Evolutionary conservation across 2,888 invertebrate species (phyloP), one percentile per base, ranked within the genome.

Genomic region (Stegophylla sp.): DNA sequence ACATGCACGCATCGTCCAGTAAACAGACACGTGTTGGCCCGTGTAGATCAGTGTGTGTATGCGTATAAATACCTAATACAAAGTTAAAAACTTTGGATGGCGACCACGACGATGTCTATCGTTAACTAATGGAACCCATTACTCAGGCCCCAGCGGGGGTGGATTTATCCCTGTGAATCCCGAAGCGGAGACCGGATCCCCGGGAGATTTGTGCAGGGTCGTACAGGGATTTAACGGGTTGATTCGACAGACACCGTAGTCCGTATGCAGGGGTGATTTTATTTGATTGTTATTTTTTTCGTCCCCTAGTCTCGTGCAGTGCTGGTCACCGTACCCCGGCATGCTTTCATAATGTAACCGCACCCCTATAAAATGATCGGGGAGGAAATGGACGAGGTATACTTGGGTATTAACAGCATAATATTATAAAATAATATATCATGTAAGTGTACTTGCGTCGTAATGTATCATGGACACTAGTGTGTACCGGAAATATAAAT

Each of bases 41-140:
- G 45, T 12, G 48, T 23, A 43, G 9, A 63, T 17, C 34, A 5
- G 34, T 34, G 34, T 34, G 34, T 34, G 34, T 7, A 7, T 34
- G 56, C 23, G 56, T 56, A 9, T 15, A 12, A 7, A 45, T 10
- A 45, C n/a, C n/a, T n/a, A n/a, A 2, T 10, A 45, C 45, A 12
- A 45, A 13, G 45, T 15, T 45, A 12, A n/a, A 34, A 20, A 12
- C 12, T 1, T 4, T 9, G 45, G 45, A 45, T 9, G 7, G 20
- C 41, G 34, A 34, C 34, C 34, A 20, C 34, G 48, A n/a, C 67
- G 48, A 72, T 43, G 56, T 41, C 72, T 41, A 72, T 72, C 56
- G 72, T 72, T 72, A 43, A 72, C 56, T 59, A 72, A 72, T 72
- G 56, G 56, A 56, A 72, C 72, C 56, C 72, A 72, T 72, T 56